Evolutionary conservation across 2,888 invertebrate species (phyloP).

Genomic region (Drosophila mettleri): DNA sequence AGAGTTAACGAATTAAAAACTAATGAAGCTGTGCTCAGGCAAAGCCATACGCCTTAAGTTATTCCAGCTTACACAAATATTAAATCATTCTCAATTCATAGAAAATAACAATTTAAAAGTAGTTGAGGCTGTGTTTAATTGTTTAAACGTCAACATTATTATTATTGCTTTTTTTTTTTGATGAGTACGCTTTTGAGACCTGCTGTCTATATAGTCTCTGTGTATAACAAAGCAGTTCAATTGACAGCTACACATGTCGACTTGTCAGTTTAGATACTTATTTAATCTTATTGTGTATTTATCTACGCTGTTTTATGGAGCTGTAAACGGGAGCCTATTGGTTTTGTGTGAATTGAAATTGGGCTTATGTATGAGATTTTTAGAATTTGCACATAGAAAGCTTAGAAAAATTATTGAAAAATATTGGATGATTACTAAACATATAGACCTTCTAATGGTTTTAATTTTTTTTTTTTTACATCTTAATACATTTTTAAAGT

Average conservation of each 20-base stretch:
- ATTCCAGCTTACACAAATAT: background rate
- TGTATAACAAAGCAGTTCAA: slow-evolving; percentile 23
- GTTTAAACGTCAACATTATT: slow-evolving; percentile 16
- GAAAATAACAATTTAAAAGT: background rate
- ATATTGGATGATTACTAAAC: too few relatives aligned
- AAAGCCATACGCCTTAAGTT: background rate
- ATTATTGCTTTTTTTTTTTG: slow-evolving; percentile 5
- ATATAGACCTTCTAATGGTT: too few relatives aligned
- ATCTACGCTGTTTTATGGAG: background rate
- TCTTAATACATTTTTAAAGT: background rate
- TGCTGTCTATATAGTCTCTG: slow-evolving; percentile 7
- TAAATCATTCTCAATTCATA: background rate
- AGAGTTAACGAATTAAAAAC: too few relatives aligned
- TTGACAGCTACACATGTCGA: slow-evolving; percentile 53
- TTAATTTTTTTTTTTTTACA: too few relatives aligned
- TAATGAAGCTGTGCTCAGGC: background rate
- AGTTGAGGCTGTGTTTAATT: slow-evolving; percentile 19
- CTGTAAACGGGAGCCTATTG: background rate
- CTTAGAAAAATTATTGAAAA: too few relatives aligned
- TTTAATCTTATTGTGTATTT: slow-evolving; percentile 5
- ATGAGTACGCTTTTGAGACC: slow-evolving; percentile 26
- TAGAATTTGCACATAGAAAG: too few relatives aligned
- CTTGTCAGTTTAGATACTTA: slow-evolving; percentile 30
- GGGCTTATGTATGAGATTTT: too few relatives aligned
- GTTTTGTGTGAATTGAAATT: too few relatives aligned